These are phyloP conservation scores for Sceloporus tristichus DNA, from an alignment of 2,113 vertebrate genomes.

Conservation along the genomic window DNA sequence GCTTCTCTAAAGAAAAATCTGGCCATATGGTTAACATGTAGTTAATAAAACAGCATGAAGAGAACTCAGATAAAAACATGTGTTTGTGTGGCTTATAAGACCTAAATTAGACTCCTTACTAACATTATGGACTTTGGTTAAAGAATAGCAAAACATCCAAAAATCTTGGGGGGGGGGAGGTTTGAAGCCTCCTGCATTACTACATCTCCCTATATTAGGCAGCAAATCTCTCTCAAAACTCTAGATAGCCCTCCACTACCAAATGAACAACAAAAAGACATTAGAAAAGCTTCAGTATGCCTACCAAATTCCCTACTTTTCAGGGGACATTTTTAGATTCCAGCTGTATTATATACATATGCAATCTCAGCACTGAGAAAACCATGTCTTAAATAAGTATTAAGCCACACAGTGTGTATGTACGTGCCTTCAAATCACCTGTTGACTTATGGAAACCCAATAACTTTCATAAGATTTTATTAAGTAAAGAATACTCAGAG, in stretches of 20 bases:
- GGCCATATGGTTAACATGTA: constrained; percentile 22
- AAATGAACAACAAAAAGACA: neutral
- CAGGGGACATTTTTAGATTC: neutral
- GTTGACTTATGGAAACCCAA: too few relatives aligned
- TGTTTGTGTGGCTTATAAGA: neutral
- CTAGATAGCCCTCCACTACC: neutral
- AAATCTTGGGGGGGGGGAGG: neutral
- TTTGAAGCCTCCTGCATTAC: neutral
- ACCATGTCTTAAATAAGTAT: neutral
- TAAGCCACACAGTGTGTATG: neutral
- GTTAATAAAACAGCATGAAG: constrained; percentile 58
- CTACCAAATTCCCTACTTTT: neutral
- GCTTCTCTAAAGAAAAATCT: constrained; percentile 53
- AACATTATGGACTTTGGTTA: neutral
- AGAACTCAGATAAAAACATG: constrained; percentile 20
- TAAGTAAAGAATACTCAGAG: too few relatives aligned
- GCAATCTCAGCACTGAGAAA: neutral
- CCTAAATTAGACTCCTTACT: neutral
- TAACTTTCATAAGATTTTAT: too few relatives aligned
- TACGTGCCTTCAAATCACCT: too few relatives aligned
- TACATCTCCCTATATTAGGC: neutral
- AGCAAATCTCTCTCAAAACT: neutral
- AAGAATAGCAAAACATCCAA: neutral
- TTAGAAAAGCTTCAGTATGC: neutral
- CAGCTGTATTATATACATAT: neutral